phyloP scores from a whole-genome alignment of 2,113 vertebrate genomes.

The Rana temporaria region DNA sequence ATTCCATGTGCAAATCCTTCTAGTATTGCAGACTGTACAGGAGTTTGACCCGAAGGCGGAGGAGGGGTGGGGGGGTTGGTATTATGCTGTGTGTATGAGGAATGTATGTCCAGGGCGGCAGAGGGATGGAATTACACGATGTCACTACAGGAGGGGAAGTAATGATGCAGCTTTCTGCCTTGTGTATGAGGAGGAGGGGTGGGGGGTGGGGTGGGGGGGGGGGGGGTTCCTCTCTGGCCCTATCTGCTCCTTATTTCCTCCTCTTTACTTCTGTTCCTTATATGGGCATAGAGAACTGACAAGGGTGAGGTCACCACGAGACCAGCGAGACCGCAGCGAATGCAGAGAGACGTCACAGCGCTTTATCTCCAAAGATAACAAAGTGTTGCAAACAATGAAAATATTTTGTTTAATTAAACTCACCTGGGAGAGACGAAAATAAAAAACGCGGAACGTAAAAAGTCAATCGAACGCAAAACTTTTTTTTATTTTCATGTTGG shows the following conservation, averaged over 20 bases:
- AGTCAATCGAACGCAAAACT: no score
- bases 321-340: slow-evolving; percentile 3
- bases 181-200: slow-evolving; percentile 1
- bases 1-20: background rate
- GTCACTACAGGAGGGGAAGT: background rate
- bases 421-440: no score
- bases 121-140: background rate
- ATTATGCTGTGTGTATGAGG: background rate
- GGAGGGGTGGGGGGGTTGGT: background rate
- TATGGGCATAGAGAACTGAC: slow-evolving; percentile 49
- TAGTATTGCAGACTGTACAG: background rate
- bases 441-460: no score
- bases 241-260: slow-evolving; percentile 47
- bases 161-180: background rate
- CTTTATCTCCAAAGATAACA: background rate
- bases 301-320: slow-evolving; percentile 40
- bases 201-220: slow-evolving; percentile 12
- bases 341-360: slow-evolving; percentile 10
- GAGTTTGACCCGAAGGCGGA: background rate
- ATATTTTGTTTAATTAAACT: no score
- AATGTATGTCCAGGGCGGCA: slow-evolving; percentile 26
- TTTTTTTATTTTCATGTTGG: no score
- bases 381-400: no score
- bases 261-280: slow-evolving; percentile 40
- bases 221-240: slow-evolving; percentile 4